Evolutionary conservation across 2,113 vertebrate species (phyloP).

Genomic region (Nothoprocta pentlandii): DNA sequence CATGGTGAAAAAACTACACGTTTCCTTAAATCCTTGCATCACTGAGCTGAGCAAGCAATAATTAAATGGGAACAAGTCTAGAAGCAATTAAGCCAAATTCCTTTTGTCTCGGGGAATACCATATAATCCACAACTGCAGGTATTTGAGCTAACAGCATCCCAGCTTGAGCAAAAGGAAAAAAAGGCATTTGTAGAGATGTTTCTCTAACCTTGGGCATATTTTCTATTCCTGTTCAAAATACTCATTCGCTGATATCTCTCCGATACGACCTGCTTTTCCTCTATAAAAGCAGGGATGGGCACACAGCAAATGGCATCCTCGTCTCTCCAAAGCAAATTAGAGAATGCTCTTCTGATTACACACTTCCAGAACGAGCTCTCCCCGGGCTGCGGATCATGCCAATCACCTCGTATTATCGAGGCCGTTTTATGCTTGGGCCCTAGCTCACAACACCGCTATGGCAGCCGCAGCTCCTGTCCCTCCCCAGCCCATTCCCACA

Average conservation of each 20-base stretch:
- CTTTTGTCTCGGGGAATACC: background rate
- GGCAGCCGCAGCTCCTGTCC: background rate
- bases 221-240: background rate
- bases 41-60: background rate
- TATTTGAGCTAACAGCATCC: background rate
- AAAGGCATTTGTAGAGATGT: background rate
- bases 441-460: background rate
- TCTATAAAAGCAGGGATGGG: background rate
- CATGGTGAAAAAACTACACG: too few species aligned
- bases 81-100: background rate
- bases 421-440: background rate
- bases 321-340: background rate
- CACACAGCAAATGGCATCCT: background rate
- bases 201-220: background rate
- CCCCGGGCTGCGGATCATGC: background rate
- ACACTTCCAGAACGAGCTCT: background rate
- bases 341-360: background rate
- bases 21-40: background rate
- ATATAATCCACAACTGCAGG: rapidly evolving
- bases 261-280: background rate
- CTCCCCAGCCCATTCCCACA: background rate
- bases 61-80: background rate
- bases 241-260: background rate
- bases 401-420: background rate
- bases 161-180: background rate